Conservation (phyloP, 2,888 invertebrate genomes). For the Thecocarcelia acutangulata region DNA sequence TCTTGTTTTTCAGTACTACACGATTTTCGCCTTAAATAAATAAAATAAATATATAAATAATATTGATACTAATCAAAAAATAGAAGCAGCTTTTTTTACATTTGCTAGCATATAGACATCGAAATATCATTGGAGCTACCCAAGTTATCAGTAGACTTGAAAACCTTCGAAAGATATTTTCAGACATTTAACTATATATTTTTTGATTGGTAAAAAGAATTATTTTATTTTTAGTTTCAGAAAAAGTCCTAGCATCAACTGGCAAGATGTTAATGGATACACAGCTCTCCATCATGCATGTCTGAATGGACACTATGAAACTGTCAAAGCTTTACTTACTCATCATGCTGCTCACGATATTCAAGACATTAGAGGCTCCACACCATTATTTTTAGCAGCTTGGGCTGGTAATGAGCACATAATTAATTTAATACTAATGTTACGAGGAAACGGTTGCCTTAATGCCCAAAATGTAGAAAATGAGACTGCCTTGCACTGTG, state of each 20-base stretch:
- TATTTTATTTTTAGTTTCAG: too few species aligned
- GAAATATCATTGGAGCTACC: too few species aligned
- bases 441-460: slow-evolving; percentile 90
- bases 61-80: too few species aligned
- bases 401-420: slow-evolving; percentile 96
- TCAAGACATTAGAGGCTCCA: slow-evolving; percentile 94
- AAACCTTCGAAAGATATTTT: too few species aligned
- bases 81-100: too few species aligned
- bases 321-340: slow-evolving; percentile 90
- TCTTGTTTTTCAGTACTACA: too few species aligned
- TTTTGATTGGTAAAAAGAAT: too few species aligned
- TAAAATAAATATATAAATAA: too few species aligned
- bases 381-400: slow-evolving; percentile 95
- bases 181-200: too few species aligned
- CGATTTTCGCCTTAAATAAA: too few species aligned
- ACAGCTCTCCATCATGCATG: slow-evolving; percentile 96
- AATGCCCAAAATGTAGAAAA: slow-evolving; percentile 86
- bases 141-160: too few species aligned
- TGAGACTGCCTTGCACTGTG: slow-evolving; percentile 95
- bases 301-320: slow-evolving; percentile 94
- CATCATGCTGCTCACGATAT: slow-evolving; percentile 91
- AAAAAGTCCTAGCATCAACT: slow-evolving; percentile 94
- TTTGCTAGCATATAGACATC: too few species aligned
- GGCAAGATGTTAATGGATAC: slow-evolving; percentile 95
- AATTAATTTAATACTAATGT: slow-evolving; percentile 90